Evolutionary conservation across 2,113 vertebrate species (phyloP).

Genomic region (Brachionichthys hirsutus): DNA sequence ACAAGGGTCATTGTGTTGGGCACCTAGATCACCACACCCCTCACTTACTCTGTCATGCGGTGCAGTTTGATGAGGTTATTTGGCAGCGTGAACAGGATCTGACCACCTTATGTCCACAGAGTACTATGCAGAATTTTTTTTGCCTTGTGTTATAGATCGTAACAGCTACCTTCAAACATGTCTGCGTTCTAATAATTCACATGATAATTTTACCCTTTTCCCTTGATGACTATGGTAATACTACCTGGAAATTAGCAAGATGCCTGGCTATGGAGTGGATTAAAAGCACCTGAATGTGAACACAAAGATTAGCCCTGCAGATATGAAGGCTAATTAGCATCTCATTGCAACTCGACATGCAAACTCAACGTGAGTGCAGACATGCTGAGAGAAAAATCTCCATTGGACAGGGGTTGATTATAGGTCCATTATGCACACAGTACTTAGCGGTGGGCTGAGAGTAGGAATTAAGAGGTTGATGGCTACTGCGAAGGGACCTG

Average conservation of each 20-base stretch:
- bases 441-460: conserved; percentile 72
- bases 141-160: background rate
- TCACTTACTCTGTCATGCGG: conserved; percentile 85
- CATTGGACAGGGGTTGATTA: conserved; percentile 74
- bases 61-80: conserved; percentile 77
- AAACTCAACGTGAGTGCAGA: conserved; percentile 70
- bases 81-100: conserved; percentile 43
- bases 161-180: conserved; percentile 36
- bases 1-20: conserved; percentile 84
- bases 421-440: conserved; percentile 72
- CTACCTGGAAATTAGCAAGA: conserved; percentile 62
- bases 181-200: conserved; percentile 42
- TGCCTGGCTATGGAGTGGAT: conserved; percentile 60
- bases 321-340: conserved; percentile 76
- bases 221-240: conserved; percentile 42
- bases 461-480: conserved; percentile 73
- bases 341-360: conserved; percentile 73
- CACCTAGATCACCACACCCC: conserved; percentile 86
- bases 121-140: conserved; percentile 19
- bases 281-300: conserved; percentile 75
- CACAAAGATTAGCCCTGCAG: conserved; percentile 69
- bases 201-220: conserved; percentile 43
- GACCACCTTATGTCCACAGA: conserved; percentile 41
- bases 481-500: conserved; percentile 66
- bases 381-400: conserved; percentile 71